Percentiles rank a stretch among this genome's conserved stretches.
These are phyloP conservation scores for Lepidochrysops patricia DNA, from an alignment of 2,888 invertebrate genomes.

Conservation along the genomic window DNA sequence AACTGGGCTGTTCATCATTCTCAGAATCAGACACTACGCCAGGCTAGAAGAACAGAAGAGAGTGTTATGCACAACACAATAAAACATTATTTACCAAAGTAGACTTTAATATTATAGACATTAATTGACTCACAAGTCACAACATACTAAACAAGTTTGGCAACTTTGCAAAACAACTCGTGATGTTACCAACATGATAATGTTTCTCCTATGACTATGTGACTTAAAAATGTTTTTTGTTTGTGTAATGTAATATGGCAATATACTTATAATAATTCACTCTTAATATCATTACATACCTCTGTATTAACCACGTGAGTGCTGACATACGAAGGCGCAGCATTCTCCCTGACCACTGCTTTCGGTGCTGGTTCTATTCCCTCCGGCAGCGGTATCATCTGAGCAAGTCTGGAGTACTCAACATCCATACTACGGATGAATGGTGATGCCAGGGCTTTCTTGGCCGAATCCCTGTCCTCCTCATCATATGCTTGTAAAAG, in stretches of 20 bases:
- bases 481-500: slow-evolving; percentile 88
- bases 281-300: too few relatives aligned
- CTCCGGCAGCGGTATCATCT: slow-evolving; percentile 46
- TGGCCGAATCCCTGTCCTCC: slow-evolving; percentile 87
- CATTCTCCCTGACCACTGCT: slow-evolving; percentile 78
- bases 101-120: background rate
- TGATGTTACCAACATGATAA: too few relatives aligned
- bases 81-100: background rate
- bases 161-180: too few relatives aligned
- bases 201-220: too few relatives aligned
- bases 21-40: background rate
- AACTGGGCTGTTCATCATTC: background rate
- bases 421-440: slow-evolving; percentile 95
- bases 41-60: background rate
- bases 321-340: slow-evolving; percentile 78
- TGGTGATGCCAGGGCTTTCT: slow-evolving; percentile 82
- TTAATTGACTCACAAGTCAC: too few relatives aligned
- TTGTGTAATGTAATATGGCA: too few relatives aligned
- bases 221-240: too few relatives aligned
- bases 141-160: too few relatives aligned
- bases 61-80: background rate
- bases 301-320: slow-evolving; percentile 26
- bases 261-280: too few relatives aligned
- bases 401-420: slow-evolving; percentile 81
- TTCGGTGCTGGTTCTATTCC: slow-evolving; percentile 65